phyloP scores from a whole-genome alignment of 2,797 vertebrate genomes.

The Lacerta viridis region DNA sequence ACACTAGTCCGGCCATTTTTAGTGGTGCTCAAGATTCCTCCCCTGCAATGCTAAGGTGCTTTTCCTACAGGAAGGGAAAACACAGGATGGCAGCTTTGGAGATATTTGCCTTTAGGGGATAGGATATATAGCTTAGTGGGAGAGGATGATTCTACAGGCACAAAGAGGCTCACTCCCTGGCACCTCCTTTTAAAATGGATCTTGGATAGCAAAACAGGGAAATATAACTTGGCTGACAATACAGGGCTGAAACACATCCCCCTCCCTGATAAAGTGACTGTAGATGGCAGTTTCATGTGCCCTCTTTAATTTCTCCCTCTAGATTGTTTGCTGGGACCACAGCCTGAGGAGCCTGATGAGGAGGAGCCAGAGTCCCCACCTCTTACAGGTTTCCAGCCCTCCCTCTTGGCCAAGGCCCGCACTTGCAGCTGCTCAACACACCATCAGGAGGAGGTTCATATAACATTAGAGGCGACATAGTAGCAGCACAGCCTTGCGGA shows the following conservation, averaged over 20 bases:
- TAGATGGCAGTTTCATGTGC: not conserved
- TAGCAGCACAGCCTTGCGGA: not conserved
- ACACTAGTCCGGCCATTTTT: not conserved
- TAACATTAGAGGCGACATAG: conserved; percentile 70
- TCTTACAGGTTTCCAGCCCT: conserved; percentile 59
- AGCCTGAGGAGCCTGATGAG: conserved; percentile 75
- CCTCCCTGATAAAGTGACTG: not conserved
- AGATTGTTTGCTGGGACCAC: conserved; percentile 86
- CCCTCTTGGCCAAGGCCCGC: conserved; percentile 66
- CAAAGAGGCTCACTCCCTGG: not conserved
- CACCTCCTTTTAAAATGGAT: not conserved
- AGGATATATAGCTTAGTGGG: too few relatives aligned
- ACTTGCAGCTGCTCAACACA: conserved; percentile 84
- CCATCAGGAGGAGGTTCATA: conserved; percentile 83
- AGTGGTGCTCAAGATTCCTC: too few relatives aligned
- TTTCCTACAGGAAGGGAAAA: not conserved
- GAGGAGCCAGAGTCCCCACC: conserved; percentile 52
- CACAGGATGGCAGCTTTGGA: not conserved
- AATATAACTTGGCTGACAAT: not conserved
- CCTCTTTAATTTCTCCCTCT: not conserved
- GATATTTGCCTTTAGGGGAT: not conserved
- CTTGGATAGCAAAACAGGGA: not conserved
- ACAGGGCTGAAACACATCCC: too few relatives aligned
- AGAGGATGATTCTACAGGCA: not conserved
- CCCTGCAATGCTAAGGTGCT: not conserved